Percentiles rank a stretch among this genome's conserved stretches.
Evolutionary conservation across 2,797 vertebrate species (phyloP).

Genomic region (Orestias chungarensis): DNA sequence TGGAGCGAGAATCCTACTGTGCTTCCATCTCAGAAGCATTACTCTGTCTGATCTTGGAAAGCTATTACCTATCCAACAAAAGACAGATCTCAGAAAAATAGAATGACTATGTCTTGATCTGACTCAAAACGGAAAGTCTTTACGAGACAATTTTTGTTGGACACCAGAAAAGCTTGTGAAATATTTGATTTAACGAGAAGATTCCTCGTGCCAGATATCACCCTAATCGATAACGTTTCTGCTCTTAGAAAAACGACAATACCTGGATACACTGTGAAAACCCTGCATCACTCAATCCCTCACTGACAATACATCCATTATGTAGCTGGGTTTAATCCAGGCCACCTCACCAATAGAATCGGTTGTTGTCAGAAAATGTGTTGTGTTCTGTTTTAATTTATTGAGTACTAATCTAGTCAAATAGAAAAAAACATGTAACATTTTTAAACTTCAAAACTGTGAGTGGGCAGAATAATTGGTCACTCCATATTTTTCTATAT

Average conservation of each 20-base stretch:
- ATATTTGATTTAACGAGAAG: slow-evolving; percentile 65
- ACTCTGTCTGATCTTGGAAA: slow-evolving; percentile 52
- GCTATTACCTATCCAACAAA: slow-evolving; percentile 53
- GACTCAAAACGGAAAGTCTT: slow-evolving; percentile 66
- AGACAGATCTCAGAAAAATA: slow-evolving; percentile 59
- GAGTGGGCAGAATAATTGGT: slow-evolving; percentile 22
- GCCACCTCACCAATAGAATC: slow-evolving; percentile 50
- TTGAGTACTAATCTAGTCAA: slow-evolving; percentile 41
- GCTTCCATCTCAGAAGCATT: slow-evolving; percentile 28
- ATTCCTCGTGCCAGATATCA: slow-evolving; percentile 49
- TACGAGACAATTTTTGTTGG: slow-evolving; percentile 57
- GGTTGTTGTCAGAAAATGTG: slow-evolving; percentile 43
- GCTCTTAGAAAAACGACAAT: slow-evolving; percentile 53
- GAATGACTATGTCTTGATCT: slow-evolving; percentile 57
- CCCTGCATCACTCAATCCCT: slow-evolving; percentile 44
- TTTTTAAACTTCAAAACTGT: slow-evolving; percentile 48
- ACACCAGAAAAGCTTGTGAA: slow-evolving; percentile 58
- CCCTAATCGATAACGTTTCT: slow-evolving; percentile 56
- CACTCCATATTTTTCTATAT: neutral
- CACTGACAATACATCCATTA: slow-evolving; percentile 47
- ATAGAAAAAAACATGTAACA: slow-evolving; percentile 47
- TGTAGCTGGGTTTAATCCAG: slow-evolving; percentile 38
- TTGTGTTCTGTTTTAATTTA: slow-evolving; percentile 43
- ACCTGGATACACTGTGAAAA: slow-evolving; percentile 53
- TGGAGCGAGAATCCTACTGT: slow-evolving; percentile 39